A percentile compares a stretch with the other conserved stretches of the same genome.
Conservation (phyloP, 1,140 invertebrate genomes). For the Drosophila repletoides region DNA sequence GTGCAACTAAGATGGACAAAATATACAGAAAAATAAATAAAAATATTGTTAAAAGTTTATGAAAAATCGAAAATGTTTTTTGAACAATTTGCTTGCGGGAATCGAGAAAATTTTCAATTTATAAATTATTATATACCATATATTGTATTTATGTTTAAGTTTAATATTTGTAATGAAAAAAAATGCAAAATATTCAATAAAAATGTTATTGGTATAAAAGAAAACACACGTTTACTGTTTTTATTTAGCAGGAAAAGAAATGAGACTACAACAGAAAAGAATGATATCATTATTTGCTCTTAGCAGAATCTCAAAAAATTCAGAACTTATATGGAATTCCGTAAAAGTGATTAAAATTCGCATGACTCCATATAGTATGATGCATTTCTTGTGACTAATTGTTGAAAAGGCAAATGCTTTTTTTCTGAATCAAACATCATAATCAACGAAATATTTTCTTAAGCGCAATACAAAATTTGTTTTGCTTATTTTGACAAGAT, state of each 20-base stretch:
- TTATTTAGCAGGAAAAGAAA: neutral
- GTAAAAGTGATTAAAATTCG: neutral
- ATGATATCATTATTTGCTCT: neutral
- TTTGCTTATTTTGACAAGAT: slow-evolving; percentile 25
- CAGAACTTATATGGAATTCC: neutral
- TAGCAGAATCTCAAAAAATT: too few species aligned
- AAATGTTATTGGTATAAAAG: slow-evolving; percentile 7
- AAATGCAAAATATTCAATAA: slow-evolving; percentile 24
- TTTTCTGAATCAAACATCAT: neutral
- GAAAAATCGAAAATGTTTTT: slow-evolving; percentile 47
- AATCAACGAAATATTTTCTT: neutral
- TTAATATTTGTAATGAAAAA: slow-evolving; percentile 48
- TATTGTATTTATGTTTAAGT: slow-evolving; percentile 67
- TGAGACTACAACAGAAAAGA: neutral
- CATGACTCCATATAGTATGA: too few species aligned
- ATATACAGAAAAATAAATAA: slow-evolving; percentile 10
- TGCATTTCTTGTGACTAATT: too few species aligned
- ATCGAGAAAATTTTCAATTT: slow-evolving; percentile 64
- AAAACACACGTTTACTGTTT: neutral
- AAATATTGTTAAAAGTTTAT: slow-evolving; percentile 31
- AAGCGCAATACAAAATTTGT: too few species aligned
- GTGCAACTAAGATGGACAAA: slow-evolving; percentile 40
- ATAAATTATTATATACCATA: slow-evolving; percentile 70
- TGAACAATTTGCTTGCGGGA: slow-evolving; percentile 63
- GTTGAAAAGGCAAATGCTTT: too few species aligned